Percentiles rank a stretch among this genome's conserved stretches.
Conservation (phyloP, 1,140 invertebrate genomes). For the Pomacea maculata region DNA sequence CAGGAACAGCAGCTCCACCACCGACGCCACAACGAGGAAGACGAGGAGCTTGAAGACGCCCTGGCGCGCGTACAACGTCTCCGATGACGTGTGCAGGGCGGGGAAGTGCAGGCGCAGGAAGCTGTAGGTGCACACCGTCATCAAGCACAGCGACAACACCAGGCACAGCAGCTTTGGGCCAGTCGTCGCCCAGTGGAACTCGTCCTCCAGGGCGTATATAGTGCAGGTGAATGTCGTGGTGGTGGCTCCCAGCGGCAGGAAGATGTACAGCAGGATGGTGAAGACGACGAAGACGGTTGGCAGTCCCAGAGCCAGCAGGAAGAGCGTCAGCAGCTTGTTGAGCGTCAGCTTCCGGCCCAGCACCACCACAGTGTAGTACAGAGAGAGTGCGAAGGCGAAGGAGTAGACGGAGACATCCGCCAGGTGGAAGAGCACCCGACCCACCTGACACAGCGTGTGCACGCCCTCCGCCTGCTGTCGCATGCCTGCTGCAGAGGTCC, state of each 20-base stretch:
- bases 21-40: background rate
- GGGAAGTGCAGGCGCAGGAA: conserved; percentile 14
- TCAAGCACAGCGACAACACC: conserved; percentile 19
- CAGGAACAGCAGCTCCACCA: conserved; percentile 11
- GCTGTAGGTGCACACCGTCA: conserved; percentile 19
- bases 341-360: conserved; percentile 10
- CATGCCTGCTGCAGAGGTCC: no score
- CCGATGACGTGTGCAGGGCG: conserved; percentile 12
- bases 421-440: conserved; percentile 10
- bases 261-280: conserved; percentile 20
- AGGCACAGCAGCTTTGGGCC: conserved; percentile 16
- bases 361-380: conserved; percentile 16
- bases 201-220: conserved; percentile 7
- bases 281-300: conserved; percentile 8
- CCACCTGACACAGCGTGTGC: conserved; percentile 17
- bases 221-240: conserved; percentile 2
- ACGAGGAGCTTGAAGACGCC: conserved; percentile 16
- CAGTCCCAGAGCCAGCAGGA: conserved; percentile 6
- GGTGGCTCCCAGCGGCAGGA: background rate
- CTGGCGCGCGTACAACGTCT: conserved; percentile 17
- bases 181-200: conserved; percentile 16
- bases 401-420: conserved; percentile 3
- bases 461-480: background rate
- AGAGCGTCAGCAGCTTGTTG: conserved; percentile 16
- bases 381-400: conserved; percentile 6